Conservation (phyloP, 1,140 invertebrate genomes). For the Zophobas morio region DNA sequence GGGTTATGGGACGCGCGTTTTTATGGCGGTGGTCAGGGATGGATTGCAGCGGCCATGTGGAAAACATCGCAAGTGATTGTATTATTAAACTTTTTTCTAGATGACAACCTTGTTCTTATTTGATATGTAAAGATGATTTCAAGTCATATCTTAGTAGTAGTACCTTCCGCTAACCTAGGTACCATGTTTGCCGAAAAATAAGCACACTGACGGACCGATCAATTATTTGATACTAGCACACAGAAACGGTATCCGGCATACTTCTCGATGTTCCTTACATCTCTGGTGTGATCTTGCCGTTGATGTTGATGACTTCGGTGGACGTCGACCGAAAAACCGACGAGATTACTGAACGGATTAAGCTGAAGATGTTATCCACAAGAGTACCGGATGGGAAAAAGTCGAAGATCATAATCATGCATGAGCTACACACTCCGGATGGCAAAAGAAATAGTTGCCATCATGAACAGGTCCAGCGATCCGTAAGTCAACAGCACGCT, state of each 20-base stretch:
- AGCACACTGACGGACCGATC: slow-evolving; percentile 79
- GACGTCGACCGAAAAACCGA: slow-evolving; percentile 85
- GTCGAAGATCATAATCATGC: slow-evolving; percentile 75
- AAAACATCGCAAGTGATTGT: too few relatives aligned
- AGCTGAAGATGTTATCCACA: slow-evolving; percentile 83
- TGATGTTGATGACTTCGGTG: slow-evolving; percentile 87
- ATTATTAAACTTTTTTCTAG: too few relatives aligned
- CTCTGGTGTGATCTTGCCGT: slow-evolving; percentile 86
- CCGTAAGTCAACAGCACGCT: slow-evolving; percentile 73
- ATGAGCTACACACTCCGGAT: slow-evolving; percentile 84
- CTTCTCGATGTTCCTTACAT: slow-evolving; percentile 90
- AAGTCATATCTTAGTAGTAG: too few relatives aligned
- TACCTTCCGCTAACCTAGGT: too few relatives aligned
- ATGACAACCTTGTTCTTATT: too few relatives aligned
- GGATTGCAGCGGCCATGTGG: too few relatives aligned
- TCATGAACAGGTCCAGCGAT: slow-evolving; percentile 77
- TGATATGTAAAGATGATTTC: too few relatives aligned
- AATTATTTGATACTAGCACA: slow-evolving; percentile 89
- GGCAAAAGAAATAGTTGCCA: slow-evolving; percentile 82
- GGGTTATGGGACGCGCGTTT: too few relatives aligned
- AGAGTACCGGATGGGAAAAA: slow-evolving; percentile 81
- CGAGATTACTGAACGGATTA: slow-evolving; percentile 92
- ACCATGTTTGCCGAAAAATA: slow-evolving; percentile 65
- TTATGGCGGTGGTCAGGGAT: too few relatives aligned
- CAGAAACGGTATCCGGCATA: slow-evolving; percentile 84